Conservation (phyloP, 2,797 vertebrate genomes). For the Podarcis siculus region DNA sequence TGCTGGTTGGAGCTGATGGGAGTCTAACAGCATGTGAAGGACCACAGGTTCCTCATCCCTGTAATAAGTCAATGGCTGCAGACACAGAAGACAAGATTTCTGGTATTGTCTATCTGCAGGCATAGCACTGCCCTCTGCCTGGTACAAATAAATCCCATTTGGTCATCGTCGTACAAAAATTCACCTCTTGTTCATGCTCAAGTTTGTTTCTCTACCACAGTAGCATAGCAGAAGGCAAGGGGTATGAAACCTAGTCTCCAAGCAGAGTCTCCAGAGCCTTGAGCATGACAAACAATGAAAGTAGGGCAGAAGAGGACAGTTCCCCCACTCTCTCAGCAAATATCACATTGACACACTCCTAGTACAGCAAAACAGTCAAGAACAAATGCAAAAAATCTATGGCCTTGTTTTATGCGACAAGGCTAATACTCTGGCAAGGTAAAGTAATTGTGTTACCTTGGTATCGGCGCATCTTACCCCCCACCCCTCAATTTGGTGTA, state of each 20-base stretch:
- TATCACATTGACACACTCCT: background rate
- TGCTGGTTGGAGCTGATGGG: background rate
- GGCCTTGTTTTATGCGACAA: background rate
- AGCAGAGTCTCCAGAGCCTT: background rate
- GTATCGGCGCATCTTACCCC: background rate
- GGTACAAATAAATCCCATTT: background rate
- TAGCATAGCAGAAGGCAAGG: background rate
- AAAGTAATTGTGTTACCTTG: background rate
- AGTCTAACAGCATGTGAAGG: background rate
- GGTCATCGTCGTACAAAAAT: background rate
- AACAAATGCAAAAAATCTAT: background rate
- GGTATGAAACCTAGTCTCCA: background rate
- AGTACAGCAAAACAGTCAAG: background rate
- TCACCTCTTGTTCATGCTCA: background rate
- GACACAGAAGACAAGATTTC: background rate
- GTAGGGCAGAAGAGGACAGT: background rate
- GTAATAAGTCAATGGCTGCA: background rate
- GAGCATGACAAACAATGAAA: background rate
- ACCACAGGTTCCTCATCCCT: background rate
- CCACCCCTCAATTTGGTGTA: too few relatives aligned
- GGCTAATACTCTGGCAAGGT: background rate
- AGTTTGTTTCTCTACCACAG: slow-evolving; percentile 5
- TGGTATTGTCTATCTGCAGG: too few relatives aligned
- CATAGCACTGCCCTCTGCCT: background rate
- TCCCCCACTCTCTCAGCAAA: background rate